Base-by-base conservation (phyloP, 2,888 invertebrate genomes). In the Aleiodes alternator region DNA sequence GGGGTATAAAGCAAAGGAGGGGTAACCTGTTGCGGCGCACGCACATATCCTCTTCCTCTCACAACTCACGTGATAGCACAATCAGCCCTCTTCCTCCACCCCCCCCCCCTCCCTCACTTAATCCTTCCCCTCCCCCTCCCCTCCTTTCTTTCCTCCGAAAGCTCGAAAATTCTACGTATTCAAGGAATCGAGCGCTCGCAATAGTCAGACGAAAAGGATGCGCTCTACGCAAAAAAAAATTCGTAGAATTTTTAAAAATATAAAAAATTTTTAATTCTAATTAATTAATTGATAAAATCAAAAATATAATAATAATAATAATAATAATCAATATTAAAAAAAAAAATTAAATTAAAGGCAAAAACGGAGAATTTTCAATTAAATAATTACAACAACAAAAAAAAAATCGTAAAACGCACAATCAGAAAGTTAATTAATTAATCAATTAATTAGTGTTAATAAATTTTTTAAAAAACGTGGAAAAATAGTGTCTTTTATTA, bases 21-120 rank as follows among this genome's bases (percentile, higher is more conserved):
- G 77, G 82, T 87, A 85, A 87, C 87, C 87, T 87, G 87, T 87
- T 87, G 87, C 87, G 85, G 83, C 85, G 86, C 87, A 86, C 85
- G 86, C 85, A 85, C 80, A 80, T 76, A 78, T 23, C 59, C 51
- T 50, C 69, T 75, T 73, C 71, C 76, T 66, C 75, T 14, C 69
- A 66, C 69, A 68, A 31, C 71, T 16, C 9, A 64, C 31, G 8
- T 59, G 16, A 48, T 4, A 69, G 14, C 31, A 38, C 51, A 7
- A 51, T 43, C 51, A 14, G 9, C 71, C 34, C 71, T 43, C 43
- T 43, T 38, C 8, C 38, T 38, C 8, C 23, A 23, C 38, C 8
- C 38, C 8, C 5, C 8, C 8, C 38, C 8, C 38, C 38, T 3
- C 11, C 0, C 43, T 11, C 43, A 11, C 11, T 9, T 9, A 9